phyloP scores from a whole-genome alignment of 2,113 vertebrate genomes.

The Pitta sordida region DNA sequence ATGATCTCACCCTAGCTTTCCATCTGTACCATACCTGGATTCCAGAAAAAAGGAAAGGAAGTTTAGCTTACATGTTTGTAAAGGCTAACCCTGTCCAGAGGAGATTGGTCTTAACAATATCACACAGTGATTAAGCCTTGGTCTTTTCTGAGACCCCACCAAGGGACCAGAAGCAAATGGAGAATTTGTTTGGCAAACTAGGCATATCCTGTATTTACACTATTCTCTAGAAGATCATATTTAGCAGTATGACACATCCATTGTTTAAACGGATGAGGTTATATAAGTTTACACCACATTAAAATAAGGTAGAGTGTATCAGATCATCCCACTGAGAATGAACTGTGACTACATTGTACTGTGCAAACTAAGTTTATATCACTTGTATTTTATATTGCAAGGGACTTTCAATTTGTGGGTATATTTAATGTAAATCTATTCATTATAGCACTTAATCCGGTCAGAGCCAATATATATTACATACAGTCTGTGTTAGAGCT shows the following conservation, averaged over 20 bases:
- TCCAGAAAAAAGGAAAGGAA: background rate
- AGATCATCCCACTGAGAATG: background rate
- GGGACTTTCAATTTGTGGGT: background rate
- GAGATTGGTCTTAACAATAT: background rate
- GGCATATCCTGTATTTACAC: background rate
- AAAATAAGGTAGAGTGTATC: background rate
- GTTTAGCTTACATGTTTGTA: background rate
- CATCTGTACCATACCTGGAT: background rate
- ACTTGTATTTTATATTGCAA: background rate
- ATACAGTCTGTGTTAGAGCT: background rate
- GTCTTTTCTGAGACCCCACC: background rate
- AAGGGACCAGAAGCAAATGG: background rate
- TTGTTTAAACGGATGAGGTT: background rate
- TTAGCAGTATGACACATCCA: background rate
- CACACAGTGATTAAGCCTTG: background rate
- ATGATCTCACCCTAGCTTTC: background rate
- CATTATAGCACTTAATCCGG: slow-evolving; percentile 8
- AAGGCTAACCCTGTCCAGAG: background rate
- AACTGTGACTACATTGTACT: background rate
- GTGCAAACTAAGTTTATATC: background rate
- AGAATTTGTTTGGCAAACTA: background rate
- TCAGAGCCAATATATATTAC: slow-evolving; percentile 23
- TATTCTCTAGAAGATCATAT: background rate
- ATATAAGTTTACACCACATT: background rate
- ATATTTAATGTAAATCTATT: background rate